phyloP scores from a whole-genome alignment of 2,797 vertebrate genomes.

The Ceyx erithaca region DNA sequence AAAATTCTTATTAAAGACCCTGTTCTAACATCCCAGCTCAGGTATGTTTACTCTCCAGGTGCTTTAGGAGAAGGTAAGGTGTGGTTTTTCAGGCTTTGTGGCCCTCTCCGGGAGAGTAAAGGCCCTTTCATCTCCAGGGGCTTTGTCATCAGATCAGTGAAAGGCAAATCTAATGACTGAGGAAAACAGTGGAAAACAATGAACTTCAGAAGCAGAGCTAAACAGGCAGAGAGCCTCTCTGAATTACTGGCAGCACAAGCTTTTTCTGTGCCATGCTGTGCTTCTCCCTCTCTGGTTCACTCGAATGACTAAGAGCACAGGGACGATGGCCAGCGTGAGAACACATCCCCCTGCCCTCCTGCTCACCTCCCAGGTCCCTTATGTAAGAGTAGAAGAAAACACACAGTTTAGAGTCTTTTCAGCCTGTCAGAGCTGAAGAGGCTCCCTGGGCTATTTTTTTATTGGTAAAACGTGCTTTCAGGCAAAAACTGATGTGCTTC shows the following conservation, averaged over 20 bases:
- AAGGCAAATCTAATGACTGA: slow-evolving; percentile 45
- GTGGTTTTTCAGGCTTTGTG: background rate
- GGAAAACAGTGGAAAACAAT: slow-evolving; percentile 64
- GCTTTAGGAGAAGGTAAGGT: background rate
- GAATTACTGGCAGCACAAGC: slow-evolving; percentile 48
- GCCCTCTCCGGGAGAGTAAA: slow-evolving; percentile 9
- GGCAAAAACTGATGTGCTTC: background rate
- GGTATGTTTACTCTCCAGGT: slow-evolving; percentile 24
- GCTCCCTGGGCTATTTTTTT: background rate
- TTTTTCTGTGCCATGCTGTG: slow-evolving; percentile 64
- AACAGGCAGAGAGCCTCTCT: slow-evolving; percentile 41
- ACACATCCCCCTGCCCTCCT: slow-evolving; percentile 17
- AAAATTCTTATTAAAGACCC: background rate
- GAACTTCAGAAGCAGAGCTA: slow-evolving; percentile 55
- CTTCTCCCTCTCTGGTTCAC: slow-evolving; percentile 52
- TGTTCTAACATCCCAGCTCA: background rate
- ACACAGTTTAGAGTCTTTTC: background rate
- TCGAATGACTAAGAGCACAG: slow-evolving; percentile 59
- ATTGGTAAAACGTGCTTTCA: background rate
- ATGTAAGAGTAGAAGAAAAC: slow-evolving; percentile 4
- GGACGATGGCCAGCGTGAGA: slow-evolving; percentile 63
- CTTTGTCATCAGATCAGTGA: slow-evolving; percentile 49
- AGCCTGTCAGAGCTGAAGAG: background rate
- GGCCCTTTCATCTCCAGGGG: slow-evolving; percentile 47
- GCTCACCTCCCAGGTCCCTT: slow-evolving; percentile 33